Percentiles rank a stretch among this genome's conserved stretches.
These are phyloP conservation scores for Leucosticte australis DNA, from an alignment of 2,113 vertebrate species.

Conservation along the genomic window DNA sequence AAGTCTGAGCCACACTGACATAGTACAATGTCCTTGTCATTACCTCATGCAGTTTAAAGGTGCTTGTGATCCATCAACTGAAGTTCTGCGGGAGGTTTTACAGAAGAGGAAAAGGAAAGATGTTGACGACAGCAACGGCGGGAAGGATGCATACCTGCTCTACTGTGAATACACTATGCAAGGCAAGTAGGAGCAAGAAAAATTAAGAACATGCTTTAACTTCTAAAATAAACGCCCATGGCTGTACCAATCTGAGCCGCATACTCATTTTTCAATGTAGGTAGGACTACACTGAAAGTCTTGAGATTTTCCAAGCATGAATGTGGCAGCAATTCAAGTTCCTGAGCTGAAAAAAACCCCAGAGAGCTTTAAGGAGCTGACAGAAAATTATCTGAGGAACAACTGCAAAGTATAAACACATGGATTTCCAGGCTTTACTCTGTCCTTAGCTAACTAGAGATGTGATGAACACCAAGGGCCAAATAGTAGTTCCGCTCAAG, in stretches of 20 bases:
- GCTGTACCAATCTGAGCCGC: neutral
- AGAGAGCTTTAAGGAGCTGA: neutral
- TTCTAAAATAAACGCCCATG: neutral
- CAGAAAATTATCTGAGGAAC: neutral
- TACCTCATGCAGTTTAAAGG: neutral
- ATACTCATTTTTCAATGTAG: neutral
- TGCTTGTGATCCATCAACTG: neutral
- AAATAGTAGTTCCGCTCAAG: slow-evolving; percentile 23
- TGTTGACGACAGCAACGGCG: neutral
- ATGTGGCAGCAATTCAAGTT: slow-evolving; percentile 24
- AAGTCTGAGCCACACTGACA: neutral
- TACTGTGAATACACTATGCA: neutral
- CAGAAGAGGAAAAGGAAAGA: neutral
- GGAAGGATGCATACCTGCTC: neutral
- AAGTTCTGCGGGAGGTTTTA: neutral
- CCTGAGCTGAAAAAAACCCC: neutral
- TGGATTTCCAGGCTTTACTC: slow-evolving; percentile 42
- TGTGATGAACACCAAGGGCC: neutral
- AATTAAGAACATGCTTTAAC: neutral
- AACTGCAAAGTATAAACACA: slow-evolving; percentile 40
- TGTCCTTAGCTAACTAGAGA: neutral
- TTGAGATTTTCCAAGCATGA: neutral
- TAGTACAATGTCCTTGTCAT: neutral
- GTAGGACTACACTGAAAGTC: neutral
- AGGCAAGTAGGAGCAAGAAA: neutral